These are phyloP conservation scores for Amphipoea lucens DNA, from an alignment of 2,888 invertebrate species.

Conservation along the genomic window DNA sequence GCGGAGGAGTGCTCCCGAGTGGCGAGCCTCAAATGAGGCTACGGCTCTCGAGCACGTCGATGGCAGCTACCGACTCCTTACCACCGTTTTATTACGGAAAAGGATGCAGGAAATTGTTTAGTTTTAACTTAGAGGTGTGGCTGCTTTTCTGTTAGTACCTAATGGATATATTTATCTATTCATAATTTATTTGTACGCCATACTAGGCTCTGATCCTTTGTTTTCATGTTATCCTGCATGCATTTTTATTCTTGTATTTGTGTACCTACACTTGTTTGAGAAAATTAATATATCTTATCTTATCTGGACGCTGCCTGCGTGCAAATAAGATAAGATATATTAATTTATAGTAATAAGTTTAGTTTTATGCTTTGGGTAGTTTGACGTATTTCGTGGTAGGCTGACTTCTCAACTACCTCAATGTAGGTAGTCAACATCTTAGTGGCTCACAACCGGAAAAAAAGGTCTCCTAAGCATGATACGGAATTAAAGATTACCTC, in stretches of 20 bases:
- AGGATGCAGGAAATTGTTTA: slow-evolving; percentile 32
- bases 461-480: background rate
- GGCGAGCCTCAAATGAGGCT: slow-evolving; percentile 69
- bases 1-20: slow-evolving; percentile 54
- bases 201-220: too few species aligned
- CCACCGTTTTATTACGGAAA: slow-evolving; percentile 47
- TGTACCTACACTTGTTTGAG: too few species aligned
- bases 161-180: background rate
- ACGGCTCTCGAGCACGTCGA: slow-evolving; percentile 66
- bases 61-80: slow-evolving; percentile 49
- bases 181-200: too few species aligned
- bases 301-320: background rate
- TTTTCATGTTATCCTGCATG: too few species aligned
- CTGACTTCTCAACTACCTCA: background rate
- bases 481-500: too few species aligned
- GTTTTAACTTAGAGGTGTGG: slow-evolving; percentile 25
- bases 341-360: background rate
- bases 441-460: background rate
- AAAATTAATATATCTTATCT: too few species aligned
- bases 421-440: background rate
- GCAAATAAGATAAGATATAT: too few species aligned
- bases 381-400: background rate
- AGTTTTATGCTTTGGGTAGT: background rate
- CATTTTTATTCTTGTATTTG: too few species aligned
- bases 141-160: background rate